A percentile compares a stretch with the other conserved stretches of the same genome.
phyloP scores from a whole-genome alignment of 2,113 vertebrate genomes.

The Noctilio leporinus region DNA sequence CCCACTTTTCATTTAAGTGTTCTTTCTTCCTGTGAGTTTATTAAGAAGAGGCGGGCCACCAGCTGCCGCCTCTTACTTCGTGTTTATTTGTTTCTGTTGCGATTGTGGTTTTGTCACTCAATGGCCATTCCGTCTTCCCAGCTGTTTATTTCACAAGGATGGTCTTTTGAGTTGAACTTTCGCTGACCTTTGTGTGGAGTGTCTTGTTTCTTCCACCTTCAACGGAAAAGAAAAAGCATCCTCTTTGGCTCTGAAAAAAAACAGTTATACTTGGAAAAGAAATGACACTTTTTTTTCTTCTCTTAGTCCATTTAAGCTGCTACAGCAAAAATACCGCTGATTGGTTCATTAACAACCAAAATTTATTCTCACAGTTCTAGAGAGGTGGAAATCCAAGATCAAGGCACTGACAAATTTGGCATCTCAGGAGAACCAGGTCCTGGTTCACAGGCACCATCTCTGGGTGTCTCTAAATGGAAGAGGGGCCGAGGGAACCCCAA shows the following conservation, averaged over 20 bases:
- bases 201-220: not conserved
- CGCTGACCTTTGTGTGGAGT: not conserved
- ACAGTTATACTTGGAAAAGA: not conserved
- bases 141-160: not conserved
- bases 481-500: accelerated
- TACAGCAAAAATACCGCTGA: not conserved
- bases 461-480: not conserved
- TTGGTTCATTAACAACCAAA: not conserved
- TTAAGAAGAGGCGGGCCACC: not conserved
- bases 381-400: not conserved
- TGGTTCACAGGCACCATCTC: not conserved
- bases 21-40: not conserved
- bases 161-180: not conserved
- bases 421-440: not conserved
- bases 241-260: not conserved
- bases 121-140: not conserved
- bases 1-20: not conserved
- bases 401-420: not conserved
- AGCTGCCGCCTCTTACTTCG: not conserved
- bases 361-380: not conserved
- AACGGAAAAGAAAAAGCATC: not conserved
- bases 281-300: not conserved
- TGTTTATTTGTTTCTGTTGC: not conserved
- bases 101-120: not conserved
- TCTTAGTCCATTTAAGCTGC: too few species aligned